Conservation (phyloP, 1,140 invertebrate genomes). For the Drosophila subpulchrella region DNA sequence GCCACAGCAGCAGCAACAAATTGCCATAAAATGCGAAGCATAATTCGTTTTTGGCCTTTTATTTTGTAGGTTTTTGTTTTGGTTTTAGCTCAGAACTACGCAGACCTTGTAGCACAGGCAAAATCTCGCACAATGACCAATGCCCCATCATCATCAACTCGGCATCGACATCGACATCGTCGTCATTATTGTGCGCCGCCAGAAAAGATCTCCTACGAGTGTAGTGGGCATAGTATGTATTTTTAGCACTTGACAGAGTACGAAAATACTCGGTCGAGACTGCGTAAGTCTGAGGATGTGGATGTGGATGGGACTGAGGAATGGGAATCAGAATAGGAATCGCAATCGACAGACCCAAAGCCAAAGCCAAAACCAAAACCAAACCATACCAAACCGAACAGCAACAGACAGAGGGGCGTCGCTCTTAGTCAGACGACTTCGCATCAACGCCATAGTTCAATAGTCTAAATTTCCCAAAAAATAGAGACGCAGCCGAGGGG, state of each 20-base stretch:
- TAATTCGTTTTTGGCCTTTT: conserved; percentile 23
- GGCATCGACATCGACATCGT: conserved; percentile 14
- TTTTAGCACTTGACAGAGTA: conserved; percentile 55
- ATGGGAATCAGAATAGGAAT: conserved; percentile 22
- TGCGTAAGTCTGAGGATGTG: conserved; percentile 29
- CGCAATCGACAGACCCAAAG: conserved; percentile 15
- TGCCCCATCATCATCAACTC: conserved; percentile 38
- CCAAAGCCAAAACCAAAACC: neutral
- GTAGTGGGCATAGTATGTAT: conserved; percentile 51
- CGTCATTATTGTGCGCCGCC: conserved; percentile 48
- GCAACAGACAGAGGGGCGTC: conserved; percentile 69
- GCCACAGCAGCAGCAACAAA: conserved; percentile 53
- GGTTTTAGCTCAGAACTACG: conserved; percentile 25
- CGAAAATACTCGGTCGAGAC: conserved; percentile 56
- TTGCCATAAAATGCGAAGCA: conserved; percentile 57
- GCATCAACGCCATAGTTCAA: conserved; percentile 69
- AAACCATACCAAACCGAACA: conserved; percentile 2
- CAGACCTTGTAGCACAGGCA: conserved; percentile 39
- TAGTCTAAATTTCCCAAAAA: conserved; percentile 74
- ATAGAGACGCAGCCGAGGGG: conserved; percentile 10
- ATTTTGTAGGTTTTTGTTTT: neutral
- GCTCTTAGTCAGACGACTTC: conserved; percentile 59
- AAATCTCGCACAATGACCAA: conserved; percentile 41
- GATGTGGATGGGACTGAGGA: conserved; percentile 13
- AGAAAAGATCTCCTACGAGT: conserved; percentile 54